These are phyloP conservation scores for Neria commutata DNA, from an alignment of 2,888 invertebrate genomes.

Conservation along the genomic window DNA sequence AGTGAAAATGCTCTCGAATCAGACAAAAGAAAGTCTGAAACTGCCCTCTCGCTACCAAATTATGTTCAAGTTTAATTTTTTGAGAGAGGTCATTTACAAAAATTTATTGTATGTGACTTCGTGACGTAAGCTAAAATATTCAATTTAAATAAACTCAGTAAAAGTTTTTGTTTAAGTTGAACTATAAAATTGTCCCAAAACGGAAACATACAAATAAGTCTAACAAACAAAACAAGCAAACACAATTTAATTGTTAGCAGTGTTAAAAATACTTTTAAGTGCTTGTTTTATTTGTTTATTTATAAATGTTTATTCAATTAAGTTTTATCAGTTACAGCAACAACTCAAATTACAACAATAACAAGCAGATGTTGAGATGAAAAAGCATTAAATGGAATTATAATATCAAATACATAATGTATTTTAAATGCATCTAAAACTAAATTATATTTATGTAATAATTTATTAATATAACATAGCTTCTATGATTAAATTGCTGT, in stretches of 20 bases:
- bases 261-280: not conserved
- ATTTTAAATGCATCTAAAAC: slow-evolving; percentile 34
- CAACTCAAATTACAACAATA: not conserved
- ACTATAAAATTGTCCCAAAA: slow-evolving; percentile 24
- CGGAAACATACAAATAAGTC: slow-evolving; percentile 8
- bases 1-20: too few relatives aligned
- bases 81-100: not conserved
- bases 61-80: too few relatives aligned
- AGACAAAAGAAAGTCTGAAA: too few relatives aligned
- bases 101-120: slow-evolving; percentile 24
- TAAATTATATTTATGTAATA: slow-evolving; percentile 21
- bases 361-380: too few relatives aligned
- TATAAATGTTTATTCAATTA: not conserved
- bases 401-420: slow-evolving; percentile 29
- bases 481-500: not conserved
- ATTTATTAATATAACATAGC: slow-evolving; percentile 13
- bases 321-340: not conserved
- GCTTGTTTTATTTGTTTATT: not conserved
- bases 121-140: slow-evolving; percentile 27
- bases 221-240: not conserved
- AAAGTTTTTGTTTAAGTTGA: slow-evolving; percentile 20
- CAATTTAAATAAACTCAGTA: slow-evolving; percentile 21
- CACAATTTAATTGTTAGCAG: slow-evolving; percentile 14
- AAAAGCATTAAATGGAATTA: not conserved
- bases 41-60: too few relatives aligned